Base-by-base conservation (phyloP, 2,113 vertebrate genomes). In the Labeo catla region DNA sequence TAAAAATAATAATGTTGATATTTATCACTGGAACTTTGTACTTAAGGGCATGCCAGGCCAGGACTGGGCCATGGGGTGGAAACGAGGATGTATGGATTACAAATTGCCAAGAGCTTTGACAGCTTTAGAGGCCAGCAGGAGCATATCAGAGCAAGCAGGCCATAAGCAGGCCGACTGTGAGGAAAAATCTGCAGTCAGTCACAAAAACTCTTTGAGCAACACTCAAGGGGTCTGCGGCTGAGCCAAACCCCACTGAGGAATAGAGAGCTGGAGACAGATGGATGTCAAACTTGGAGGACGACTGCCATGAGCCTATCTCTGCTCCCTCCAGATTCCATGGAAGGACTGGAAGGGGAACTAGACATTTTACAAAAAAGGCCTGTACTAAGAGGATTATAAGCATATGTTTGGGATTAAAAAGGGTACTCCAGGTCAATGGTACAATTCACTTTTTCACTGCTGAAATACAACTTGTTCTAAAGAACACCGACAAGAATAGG, bases 21-120 rank as follows among this genome's bases (percentile, higher is more conserved):
- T n/a, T 28, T 61, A n/a, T 61, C 36, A 61, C 43, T 39, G 19
- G 34, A 61, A 61, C 3, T 8, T n/a, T 47, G 23, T 47, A 81
- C 61, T 61, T 66, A 23, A 23, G 59, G 21, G 39, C 8, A 34
- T 50, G 23, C 15, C 8, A 13, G 76, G n/a, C 72, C 45, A 73
- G 21, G 45, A 74, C 11, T 45, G 45, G 45, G 72, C 11, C 45
- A 50, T 76, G 73, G 45, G 70, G 45, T 8, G 11, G 39, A 50
- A 19, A 90, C 8, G 73, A 89, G 88, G 88, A 89, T 66, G 88
- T 87, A 90, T 90, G 76, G 89, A 87, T 93, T 89, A 90, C 86
- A 84, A 85, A 59, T 79, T 79, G 77, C 65, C 43, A 63, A 81
- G 54, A 73, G 54, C 85, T 76, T 65, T 89, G 87, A 89, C 90